Evolutionary conservation across 92 coral and sea anemone genomes (phyloP), one percentile per base, ranked within the genome.

Genomic region (Zoanthus sociatus): DNA sequence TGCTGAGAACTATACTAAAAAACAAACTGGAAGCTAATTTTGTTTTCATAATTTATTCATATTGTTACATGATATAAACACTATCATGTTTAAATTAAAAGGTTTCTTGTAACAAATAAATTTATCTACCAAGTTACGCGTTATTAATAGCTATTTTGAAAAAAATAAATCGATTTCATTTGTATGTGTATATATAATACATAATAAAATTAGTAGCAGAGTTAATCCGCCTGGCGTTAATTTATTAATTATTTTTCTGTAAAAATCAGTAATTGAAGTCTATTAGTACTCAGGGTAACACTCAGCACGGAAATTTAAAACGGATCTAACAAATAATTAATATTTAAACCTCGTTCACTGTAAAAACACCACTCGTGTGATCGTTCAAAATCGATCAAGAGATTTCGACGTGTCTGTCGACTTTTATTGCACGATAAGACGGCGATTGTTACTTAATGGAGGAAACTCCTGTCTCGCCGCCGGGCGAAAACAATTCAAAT

Each of bases 141-240:
- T 48, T 76, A 47, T 76, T 54, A 76, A 76, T 51, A 76, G 44
- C n/a, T 51, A 30, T 76, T 76, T 76, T 48, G 64, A 76, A 48
- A 76, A 66, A 76, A 76, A 76, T 76, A 76, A 76, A 76, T 76
- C 33, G 50, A 76, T 76, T 76, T 76, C 79, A 26, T 58, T 58
- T 46, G 51, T 76, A 46, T 76, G 15, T 76, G 44, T 76, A 76
- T 76, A 76, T 76, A 76, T 76, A 46, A 42, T 76, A 76, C 79
- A 76, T 26, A 45, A 51, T 45, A 30, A 33, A 32, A 42, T 51
- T 76, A 76, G 63, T 10, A 54, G 31, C 15, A 31, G 18, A 48
- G 13, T 10, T 47, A 44, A 26, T n/a, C 12, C 20, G 56, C 21
- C 47, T 30, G 42, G 42, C 42, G 42, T 37, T 26, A 26, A 26